phyloP scores from a whole-genome alignment of 37 sponge, comb jelly and placozoan genomes.

The Geodia barretti region DNA sequence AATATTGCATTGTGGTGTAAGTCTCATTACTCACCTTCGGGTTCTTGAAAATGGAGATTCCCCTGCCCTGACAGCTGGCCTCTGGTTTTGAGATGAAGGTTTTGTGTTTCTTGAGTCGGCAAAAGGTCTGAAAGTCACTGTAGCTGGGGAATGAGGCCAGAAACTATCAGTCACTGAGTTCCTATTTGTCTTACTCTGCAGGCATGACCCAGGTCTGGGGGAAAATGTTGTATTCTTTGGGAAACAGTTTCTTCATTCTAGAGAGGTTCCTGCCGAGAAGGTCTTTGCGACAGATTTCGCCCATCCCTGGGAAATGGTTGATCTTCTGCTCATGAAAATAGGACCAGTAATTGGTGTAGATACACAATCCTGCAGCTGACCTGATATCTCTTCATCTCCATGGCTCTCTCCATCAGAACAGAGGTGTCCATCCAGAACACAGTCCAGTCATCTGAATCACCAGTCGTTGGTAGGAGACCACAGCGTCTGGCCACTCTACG shows the following conservation, averaged over 20 bases:
- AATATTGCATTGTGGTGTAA: too few species aligned
- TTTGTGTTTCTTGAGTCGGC: slow-evolving; percentile 84
- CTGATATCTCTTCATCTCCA: slow-evolving; percentile 94
- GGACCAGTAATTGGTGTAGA: not conserved
- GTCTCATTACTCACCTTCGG: slow-evolving; percentile 77
- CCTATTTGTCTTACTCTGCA: slow-evolving; percentile 93
- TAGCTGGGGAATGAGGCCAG: slow-evolving; percentile 38
- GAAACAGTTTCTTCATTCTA: slow-evolving; percentile 93
- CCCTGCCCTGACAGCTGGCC: slow-evolving; percentile 94
- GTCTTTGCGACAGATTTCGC: slow-evolving; percentile 98
- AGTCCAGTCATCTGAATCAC: slow-evolving; percentile 86
- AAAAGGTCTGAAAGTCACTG: slow-evolving; percentile 90
- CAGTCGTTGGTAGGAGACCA: slow-evolving; percentile 80
- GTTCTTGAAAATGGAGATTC: slow-evolving; percentile 88
- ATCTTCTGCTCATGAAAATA: slow-evolving; percentile 74
- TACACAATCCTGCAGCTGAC: slow-evolving; percentile 27
- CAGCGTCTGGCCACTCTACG: slow-evolving; percentile 81
- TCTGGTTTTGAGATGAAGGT: slow-evolving; percentile 97
- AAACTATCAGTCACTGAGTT: too few species aligned
- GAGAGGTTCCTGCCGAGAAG: slow-evolving; percentile 94
- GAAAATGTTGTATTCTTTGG: slow-evolving; percentile 91
- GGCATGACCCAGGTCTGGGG: slow-evolving; percentile 97
- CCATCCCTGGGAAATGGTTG: slow-evolving; percentile 99
- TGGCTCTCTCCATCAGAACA: slow-evolving; percentile 79
- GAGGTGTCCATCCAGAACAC: slow-evolving; percentile 95